Conservation (phyloP, 2,888 invertebrate species). For the Drosophila affinis region DNA sequence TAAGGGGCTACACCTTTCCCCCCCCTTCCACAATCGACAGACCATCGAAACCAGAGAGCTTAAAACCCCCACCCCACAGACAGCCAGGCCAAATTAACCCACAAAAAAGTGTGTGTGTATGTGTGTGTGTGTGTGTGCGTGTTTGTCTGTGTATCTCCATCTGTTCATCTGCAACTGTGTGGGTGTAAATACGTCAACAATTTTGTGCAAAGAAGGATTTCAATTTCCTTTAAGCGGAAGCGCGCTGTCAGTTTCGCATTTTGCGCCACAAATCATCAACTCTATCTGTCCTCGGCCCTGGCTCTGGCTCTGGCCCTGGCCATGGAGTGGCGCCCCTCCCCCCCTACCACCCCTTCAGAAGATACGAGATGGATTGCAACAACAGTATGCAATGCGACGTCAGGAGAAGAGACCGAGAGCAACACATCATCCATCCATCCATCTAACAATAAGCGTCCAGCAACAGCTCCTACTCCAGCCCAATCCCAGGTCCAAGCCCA, state of each 20-base stretch:
- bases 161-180: slow-evolving; percentile 9
- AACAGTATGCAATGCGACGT: slow-evolving; percentile 37
- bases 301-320: slow-evolving; percentile 5
- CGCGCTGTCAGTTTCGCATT: slow-evolving; percentile 70
- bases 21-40: too few species aligned
- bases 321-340: neutral
- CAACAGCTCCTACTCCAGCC: slow-evolving; percentile 28
- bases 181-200: slow-evolving; percentile 75
- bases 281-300: slow-evolving; percentile 61
- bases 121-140: slow-evolving; percentile 5
- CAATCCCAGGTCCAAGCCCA: slow-evolving; percentile 17
- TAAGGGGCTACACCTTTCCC: too few species aligned
- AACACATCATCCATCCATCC: slow-evolving; percentile 76
- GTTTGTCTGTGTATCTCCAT: slow-evolving; percentile 3
- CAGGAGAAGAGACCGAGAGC: slow-evolving; percentile 38
- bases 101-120: neutral
- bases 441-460: slow-evolving; percentile 75
- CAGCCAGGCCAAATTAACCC: too few species aligned
- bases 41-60: too few species aligned
- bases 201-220: slow-evolving; percentile 77
- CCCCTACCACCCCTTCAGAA: neutral
- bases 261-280: slow-evolving; percentile 78
- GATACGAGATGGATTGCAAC: neutral
- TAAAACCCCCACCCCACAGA: too few species aligned
- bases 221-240: slow-evolving; percentile 79